phyloP scores from a whole-genome alignment of 2,888 invertebrate genomes.

The Noctuana brunneofusca region DNA sequence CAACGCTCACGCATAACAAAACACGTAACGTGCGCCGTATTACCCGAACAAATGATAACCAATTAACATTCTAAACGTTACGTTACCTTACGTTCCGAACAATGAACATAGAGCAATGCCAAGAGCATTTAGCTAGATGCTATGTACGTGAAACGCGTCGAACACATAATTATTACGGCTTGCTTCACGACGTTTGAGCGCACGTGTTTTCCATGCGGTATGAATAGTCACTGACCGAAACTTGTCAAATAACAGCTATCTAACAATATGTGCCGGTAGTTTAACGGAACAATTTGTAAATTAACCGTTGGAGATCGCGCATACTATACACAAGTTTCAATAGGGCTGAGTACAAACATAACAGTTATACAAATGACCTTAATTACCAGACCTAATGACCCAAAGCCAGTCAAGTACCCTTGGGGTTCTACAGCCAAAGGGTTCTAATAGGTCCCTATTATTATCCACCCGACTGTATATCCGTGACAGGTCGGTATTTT shows the following conservation, averaged over 20 bases:
- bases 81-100: constrained; percentile 47
- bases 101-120: constrained; percentile 42
- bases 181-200: background rate
- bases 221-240: constrained; percentile 11
- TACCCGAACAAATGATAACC: constrained; percentile 48
- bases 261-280: background rate
- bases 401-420: background rate
- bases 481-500: too few relatives aligned
- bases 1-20: background rate
- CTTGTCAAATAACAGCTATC: constrained; percentile 1
- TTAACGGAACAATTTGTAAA: constrained; percentile 4
- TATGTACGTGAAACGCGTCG: constrained; percentile 7
- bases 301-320: background rate
- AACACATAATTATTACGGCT: constrained; percentile 11
- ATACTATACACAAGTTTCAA: background rate
- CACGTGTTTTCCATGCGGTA: constrained; percentile 14
- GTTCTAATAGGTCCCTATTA: background rate
- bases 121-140: constrained; percentile 35
- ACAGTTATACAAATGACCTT: constrained; percentile 5
- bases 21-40: constrained; percentile 30
- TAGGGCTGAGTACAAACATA: constrained; percentile 5
- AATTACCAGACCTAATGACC: background rate
- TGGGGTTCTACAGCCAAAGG: background rate
- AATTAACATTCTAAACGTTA: constrained; percentile 58
- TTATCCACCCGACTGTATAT: background rate